Conservation (phyloP, 2,888 invertebrate species). For the Clepsis dumicolana region DNA sequence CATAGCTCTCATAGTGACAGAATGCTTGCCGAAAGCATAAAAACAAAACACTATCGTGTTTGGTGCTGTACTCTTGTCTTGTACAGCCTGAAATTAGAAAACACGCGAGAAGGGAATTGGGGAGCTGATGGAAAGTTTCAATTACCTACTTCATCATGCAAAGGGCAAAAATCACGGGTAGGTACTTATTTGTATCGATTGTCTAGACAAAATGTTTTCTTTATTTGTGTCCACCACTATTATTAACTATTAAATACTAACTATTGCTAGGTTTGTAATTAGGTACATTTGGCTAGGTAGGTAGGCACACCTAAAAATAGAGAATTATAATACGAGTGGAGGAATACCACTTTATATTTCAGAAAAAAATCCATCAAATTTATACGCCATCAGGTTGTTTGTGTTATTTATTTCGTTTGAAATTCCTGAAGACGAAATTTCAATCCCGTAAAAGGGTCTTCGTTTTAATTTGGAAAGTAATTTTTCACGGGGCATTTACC, state of each 20-base stretch:
- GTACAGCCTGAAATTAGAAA: no score
- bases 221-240: background rate
- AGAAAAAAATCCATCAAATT: constrained; percentile 30
- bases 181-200: background rate
- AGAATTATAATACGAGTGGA: constrained; percentile 19
- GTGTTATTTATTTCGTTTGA: background rate
- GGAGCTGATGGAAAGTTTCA: background rate
- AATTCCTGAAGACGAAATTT: background rate
- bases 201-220: background rate
- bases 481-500: background rate
- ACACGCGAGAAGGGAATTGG: background rate
- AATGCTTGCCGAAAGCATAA: no score
- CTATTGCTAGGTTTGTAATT: background rate
- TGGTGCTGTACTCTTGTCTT: no score
- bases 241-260: no score
- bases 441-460: constrained; percentile 15
- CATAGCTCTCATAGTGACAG: no score
- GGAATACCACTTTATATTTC: constrained; percentile 15
- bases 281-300: background rate
- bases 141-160: no score
- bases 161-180: background rate
- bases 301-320: constrained; percentile 10
- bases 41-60: no score
- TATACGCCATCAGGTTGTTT: constrained; percentile 12
- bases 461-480: constrained; percentile 26